phyloP scores from a whole-genome alignment of 2,888 invertebrate species.

The Rhabditophanes sp. region DNA sequence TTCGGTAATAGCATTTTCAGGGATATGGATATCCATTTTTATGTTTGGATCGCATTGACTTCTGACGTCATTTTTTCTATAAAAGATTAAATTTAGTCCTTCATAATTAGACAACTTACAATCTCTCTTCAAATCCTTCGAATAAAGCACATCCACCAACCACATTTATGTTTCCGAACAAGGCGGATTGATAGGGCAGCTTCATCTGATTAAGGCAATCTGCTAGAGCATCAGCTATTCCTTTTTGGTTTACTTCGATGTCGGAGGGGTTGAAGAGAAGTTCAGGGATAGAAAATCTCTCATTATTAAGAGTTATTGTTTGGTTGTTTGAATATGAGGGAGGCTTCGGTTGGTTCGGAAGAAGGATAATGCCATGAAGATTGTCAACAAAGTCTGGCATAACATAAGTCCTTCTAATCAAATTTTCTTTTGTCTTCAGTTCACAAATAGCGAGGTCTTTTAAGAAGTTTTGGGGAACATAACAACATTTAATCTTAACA shows the following conservation, averaged over 20 bases:
- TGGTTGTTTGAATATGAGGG: slow-evolving; percentile 54
- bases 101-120: slow-evolving; percentile 33
- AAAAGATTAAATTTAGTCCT: slow-evolving; percentile 6
- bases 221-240: slow-evolving; percentile 72
- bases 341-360: slow-evolving; percentile 49
- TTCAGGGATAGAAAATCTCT: slow-evolving; percentile 82
- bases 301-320: slow-evolving; percentile 68
- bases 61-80: slow-evolving; percentile 11
- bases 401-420: slow-evolving; percentile 71
- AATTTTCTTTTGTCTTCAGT: slow-evolving; percentile 47
- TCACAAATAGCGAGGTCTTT: slow-evolving; percentile 50
- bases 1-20: slow-evolving; percentile 16
- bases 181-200: slow-evolving; percentile 54
- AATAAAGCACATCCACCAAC: slow-evolving; percentile 68
- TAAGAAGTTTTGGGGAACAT: slow-evolving; percentile 68
- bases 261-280: slow-evolving; percentile 82
- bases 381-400: slow-evolving; percentile 72
- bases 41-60: slow-evolving; percentile 7
- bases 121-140: slow-evolving; percentile 61
- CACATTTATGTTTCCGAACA: slow-evolving; percentile 62
- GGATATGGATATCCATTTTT: slow-evolving; percentile 9
- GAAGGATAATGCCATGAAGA: slow-evolving; percentile 1
- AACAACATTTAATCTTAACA: slow-evolving; percentile 90
- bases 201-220: slow-evolving; percentile 60
- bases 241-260: slow-evolving; percentile 75